phyloP scores from a whole-genome alignment of 2,797 vertebrate genomes.

The Otolemur crassicaudatus region DNA sequence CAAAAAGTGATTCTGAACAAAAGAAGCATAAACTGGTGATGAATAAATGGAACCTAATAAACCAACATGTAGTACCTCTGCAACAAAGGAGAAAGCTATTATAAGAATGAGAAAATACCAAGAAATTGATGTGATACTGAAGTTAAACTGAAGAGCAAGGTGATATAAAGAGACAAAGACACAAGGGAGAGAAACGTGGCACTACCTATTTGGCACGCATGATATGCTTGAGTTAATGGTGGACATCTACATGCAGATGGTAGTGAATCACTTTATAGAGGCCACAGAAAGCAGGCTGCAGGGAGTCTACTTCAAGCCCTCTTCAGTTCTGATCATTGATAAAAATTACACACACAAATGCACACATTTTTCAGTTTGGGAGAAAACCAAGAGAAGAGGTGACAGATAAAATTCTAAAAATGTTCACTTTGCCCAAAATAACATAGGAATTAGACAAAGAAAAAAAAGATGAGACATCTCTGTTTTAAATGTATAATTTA shows the following conservation, averaged over 20 bases:
- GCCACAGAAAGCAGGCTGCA: neutral
- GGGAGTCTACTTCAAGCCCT: neutral
- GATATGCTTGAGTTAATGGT: neutral
- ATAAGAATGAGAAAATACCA: neutral
- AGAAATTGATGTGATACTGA: neutral
- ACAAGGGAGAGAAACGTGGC: neutral
- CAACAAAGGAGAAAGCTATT: neutral
- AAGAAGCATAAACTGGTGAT: neutral
- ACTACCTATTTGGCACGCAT: neutral
- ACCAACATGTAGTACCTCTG: neutral
- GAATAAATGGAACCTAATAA: neutral
- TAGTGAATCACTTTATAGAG: neutral
- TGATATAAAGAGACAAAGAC: neutral
- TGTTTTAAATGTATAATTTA: neutral
- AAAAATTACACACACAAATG: neutral
- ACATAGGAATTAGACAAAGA: slow-evolving; percentile 9
- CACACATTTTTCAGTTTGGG: neutral
- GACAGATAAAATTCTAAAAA: neutral
- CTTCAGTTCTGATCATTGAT: neutral
- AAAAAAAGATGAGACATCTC: neutral
- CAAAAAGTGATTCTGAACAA: neutral
- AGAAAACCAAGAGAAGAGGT: neutral
- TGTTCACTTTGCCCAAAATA: neutral
- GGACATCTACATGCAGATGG: neutral
- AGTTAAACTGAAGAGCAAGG: neutral